Evolutionary conservation across 2,113 vertebrate genomes (phyloP).

Genomic region (Engystomops pustulosus): DNA sequence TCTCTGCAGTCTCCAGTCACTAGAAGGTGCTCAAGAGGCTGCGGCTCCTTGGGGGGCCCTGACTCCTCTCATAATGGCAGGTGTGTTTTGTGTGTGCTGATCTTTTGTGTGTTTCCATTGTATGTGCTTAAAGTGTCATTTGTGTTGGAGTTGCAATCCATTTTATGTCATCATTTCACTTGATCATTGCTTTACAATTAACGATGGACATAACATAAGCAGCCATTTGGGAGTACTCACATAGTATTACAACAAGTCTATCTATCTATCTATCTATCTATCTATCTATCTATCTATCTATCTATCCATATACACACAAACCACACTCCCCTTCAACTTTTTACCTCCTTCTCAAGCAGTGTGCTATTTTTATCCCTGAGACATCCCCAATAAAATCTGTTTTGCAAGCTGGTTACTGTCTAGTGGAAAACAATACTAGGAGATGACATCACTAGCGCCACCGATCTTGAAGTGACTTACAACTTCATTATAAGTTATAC

Average conservation of each 20-base stretch:
- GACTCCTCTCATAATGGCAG: constrained; percentile 52
- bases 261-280: too few species aligned
- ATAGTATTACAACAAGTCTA: too few species aligned
- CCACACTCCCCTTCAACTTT: neutral
- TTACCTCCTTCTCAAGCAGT: neutral
- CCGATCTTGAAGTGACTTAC: constrained; percentile 13
- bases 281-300: neutral
- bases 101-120: neutral
- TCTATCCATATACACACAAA: neutral
- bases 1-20: constrained; percentile 39
- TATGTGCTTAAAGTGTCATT: neutral
- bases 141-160: neutral
- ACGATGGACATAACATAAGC: neutral
- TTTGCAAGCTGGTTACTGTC: neutral
- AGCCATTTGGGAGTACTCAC: too few species aligned
- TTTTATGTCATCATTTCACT: neutral
- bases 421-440: constrained; percentile 34
- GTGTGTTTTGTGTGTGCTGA: constrained; percentile 50
- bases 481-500: neutral
- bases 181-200: neutral
- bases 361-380: neutral
- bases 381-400: constrained; percentile 27
- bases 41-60: constrained; percentile 46
- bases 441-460: constrained; percentile 16
- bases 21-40: constrained; percentile 51